Conservation (phyloP, 1,140 invertebrate genomes). For the Sitobion miscanthi region DNA sequence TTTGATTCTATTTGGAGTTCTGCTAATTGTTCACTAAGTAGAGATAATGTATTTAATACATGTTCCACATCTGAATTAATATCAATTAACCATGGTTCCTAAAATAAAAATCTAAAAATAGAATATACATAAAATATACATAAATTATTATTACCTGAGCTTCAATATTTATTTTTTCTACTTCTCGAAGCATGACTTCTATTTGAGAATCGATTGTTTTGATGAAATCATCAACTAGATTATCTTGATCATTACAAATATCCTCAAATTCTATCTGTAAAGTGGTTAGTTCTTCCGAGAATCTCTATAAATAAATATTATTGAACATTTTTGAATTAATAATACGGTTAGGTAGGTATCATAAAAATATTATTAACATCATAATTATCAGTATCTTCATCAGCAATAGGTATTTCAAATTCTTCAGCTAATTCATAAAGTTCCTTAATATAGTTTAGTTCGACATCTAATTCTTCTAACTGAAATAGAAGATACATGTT, state of each 20-base stretch:
- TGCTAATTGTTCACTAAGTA: constrained; percentile 69
- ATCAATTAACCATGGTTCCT: constrained; percentile 78
- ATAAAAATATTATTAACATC: constrained; percentile 57
- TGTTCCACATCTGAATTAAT: constrained; percentile 71
- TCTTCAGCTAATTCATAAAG: constrained; percentile 76
- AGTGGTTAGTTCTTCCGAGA: not conserved
- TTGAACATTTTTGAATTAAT: not conserved
- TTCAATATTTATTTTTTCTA: not conserved
- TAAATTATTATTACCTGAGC: constrained; percentile 24
- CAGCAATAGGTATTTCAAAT: constrained; percentile 70
- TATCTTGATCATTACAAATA: constrained; percentile 20
- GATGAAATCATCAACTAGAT: not conserved
- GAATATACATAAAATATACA: not conserved
- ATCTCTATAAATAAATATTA: constrained; percentile 32
- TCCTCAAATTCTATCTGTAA: constrained; percentile 10
- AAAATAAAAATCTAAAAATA: constrained; percentile 57
- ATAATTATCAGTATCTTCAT: constrained; percentile 66
- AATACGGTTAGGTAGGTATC: not conserved
- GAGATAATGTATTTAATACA: constrained; percentile 69
- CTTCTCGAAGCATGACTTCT: not conserved
- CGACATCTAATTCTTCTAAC: constrained; percentile 70
- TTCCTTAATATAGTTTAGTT: constrained; percentile 74
- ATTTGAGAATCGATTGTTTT: constrained; percentile 31
- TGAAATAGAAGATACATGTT: constrained; percentile 57
- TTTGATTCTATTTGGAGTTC: constrained; percentile 70